Conservation (phyloP, 2,888 invertebrate species). For the Cyclophora albipunctata region DNA sequence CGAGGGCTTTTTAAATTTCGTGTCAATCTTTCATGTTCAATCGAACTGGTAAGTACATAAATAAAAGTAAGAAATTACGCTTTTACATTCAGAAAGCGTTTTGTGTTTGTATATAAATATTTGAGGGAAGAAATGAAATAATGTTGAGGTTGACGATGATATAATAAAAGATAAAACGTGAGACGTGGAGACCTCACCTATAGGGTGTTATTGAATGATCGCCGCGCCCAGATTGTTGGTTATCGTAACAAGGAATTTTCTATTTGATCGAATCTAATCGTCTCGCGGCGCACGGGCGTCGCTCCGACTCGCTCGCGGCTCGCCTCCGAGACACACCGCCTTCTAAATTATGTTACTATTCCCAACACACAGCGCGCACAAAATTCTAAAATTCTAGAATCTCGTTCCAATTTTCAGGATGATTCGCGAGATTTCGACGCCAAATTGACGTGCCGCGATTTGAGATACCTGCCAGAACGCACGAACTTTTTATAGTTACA, state of each 20-base stretch:
- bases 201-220: conserved; percentile 42
- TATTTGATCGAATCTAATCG: conserved; percentile 59
- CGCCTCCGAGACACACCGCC: conserved; percentile 1
- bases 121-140: conserved; percentile 7
- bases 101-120: conserved; percentile 4
- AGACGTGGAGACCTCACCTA: conserved; percentile 8
- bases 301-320: conserved; percentile 1
- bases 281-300: conserved; percentile 15
- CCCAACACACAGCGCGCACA: conserved; percentile 10
- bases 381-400: conserved; percentile 48
- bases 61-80: conserved; percentile 24
- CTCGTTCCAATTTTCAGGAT: conserved; percentile 42
- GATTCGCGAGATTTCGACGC: conserved; percentile 46
- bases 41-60: conserved; percentile 13
- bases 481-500: conserved; percentile 23
- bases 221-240: conserved; percentile 40
- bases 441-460: conserved; percentile 32
- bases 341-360: neutral
- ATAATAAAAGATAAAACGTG: conserved; percentile 13
- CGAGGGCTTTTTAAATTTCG: conserved; percentile 25
- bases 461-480: conserved; percentile 13
- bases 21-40: conserved; percentile 31
- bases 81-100: conserved; percentile 5
- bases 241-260: conserved; percentile 48
- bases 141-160: conserved; percentile 9